phyloP scores from a whole-genome alignment of 1,140 invertebrate species.

The Drosophila takahashii region DNA sequence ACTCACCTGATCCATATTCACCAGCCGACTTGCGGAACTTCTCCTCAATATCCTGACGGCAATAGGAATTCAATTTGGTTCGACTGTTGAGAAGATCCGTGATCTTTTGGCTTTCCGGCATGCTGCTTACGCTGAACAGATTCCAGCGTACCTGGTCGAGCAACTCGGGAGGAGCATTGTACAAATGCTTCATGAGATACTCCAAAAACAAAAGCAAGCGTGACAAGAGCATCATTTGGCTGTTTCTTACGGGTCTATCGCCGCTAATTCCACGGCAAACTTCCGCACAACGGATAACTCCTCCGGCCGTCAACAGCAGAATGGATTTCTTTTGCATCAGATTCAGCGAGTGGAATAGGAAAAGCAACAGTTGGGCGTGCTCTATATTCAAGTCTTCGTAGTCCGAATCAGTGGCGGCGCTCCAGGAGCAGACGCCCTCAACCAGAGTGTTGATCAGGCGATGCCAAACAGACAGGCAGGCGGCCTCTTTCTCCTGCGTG shows the following conservation, averaged over 20 bases:
- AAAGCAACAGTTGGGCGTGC: conserved; percentile 96
- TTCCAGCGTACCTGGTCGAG: conserved; percentile 90
- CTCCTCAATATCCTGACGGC: conserved; percentile 90
- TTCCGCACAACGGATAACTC: conserved; percentile 88
- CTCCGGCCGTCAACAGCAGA: conserved; percentile 91
- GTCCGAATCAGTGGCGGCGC: conserved; percentile 57
- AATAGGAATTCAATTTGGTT: conserved; percentile 76
- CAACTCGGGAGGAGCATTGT: conserved; percentile 92
- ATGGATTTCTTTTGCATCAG: conserved; percentile 98
- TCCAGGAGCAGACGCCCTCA: conserved; percentile 88
- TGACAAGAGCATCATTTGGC: conserved; percentile 92
- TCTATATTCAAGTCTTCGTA: conserved; percentile 95
- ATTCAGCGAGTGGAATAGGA: conserved; percentile 96
- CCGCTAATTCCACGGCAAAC: conserved; percentile 86
- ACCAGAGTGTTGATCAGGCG: conserved; percentile 94
- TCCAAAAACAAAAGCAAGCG: conserved; percentile 95
- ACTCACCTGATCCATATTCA: conserved; percentile 66
- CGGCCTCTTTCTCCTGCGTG: conserved; percentile 93
- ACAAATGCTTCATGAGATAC: conserved; percentile 97
- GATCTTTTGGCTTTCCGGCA: conserved; percentile 75
- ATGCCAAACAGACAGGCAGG: conserved; percentile 95
- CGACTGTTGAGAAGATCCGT: conserved; percentile 74
- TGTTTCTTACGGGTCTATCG: conserved; percentile 85
- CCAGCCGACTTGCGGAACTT: conserved; percentile 88
- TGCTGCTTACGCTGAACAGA: conserved; percentile 80